Evolutionary conservation across 2,113 vertebrate species (phyloP).

Genomic region (Myotis lucifugus): DNA sequence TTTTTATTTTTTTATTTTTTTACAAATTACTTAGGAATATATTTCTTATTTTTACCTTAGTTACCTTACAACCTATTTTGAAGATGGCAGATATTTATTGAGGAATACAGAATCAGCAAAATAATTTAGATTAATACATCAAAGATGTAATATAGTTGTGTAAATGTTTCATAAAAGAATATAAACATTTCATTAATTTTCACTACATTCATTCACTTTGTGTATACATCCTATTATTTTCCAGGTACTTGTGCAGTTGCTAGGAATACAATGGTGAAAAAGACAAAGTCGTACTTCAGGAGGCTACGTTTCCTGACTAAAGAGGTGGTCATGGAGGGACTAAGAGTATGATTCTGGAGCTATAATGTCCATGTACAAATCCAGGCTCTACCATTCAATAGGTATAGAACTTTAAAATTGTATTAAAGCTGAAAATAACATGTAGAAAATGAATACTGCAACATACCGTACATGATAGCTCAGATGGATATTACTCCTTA

Average conservation of each 20-base stretch:
- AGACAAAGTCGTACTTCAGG: not conserved
- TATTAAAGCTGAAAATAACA: not conserved
- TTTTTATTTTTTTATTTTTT: too few relatives aligned
- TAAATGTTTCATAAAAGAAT: slow-evolving; percentile 1
- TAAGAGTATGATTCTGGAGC: not conserved
- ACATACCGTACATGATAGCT: not conserved
- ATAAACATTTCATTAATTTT: slow-evolving; percentile 31
- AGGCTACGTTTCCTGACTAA: not conserved
- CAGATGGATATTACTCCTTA: not conserved
- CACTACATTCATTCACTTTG: not conserved
- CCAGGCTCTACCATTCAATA: not conserved
- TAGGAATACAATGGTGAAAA: not conserved
- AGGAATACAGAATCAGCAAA: slow-evolving; percentile 14
- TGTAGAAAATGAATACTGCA: not conserved
- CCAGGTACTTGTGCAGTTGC: not conserved
- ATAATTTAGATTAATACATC: not conserved
- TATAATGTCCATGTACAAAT: not conserved
- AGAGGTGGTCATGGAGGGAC: not conserved
- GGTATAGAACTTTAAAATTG: not conserved
- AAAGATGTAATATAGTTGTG: not conserved
- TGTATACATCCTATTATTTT: not conserved
- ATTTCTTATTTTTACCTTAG: slow-evolving; percentile 20
- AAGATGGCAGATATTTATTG: slow-evolving; percentile 18
- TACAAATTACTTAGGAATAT: slow-evolving; percentile 15
- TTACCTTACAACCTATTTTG: slow-evolving; percentile 16